Percentiles rank a stretch among this genome's conserved stretches.
These are phyloP conservation scores for Vicugna pacos DNA, from an alignment of 2,113 vertebrate genomes.

Conservation along the genomic window DNA sequence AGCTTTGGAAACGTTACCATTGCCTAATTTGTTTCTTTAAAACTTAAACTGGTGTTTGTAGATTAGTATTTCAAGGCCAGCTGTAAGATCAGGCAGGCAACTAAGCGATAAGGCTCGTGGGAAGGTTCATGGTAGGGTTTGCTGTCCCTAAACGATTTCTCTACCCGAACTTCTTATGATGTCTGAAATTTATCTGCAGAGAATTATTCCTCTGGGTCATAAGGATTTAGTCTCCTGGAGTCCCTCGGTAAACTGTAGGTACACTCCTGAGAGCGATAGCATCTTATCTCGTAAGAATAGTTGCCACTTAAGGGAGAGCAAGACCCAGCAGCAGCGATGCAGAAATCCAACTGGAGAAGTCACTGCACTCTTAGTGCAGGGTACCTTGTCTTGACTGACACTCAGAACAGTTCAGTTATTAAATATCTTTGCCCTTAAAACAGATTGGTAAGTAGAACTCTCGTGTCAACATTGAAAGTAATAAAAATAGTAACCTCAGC, in stretches of 20 bases:
- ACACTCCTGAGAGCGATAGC: not conserved
- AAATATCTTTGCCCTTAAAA: conserved; percentile 33
- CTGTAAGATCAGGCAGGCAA: not conserved
- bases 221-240: conserved; percentile 31
- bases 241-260: not conserved
- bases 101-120: not conserved
- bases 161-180: conserved; percentile 3
- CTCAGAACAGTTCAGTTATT: not conserved
- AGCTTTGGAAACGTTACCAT: not conserved
- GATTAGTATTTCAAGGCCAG: not conserved
- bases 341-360: not conserved
- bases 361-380: not conserved
- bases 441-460: conserved; percentile 16
- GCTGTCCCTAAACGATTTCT: not conserved
- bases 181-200: conserved; percentile 7
- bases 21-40: not conserved
- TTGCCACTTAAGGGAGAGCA: not conserved
- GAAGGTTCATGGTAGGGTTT: not conserved
- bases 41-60: not conserved
- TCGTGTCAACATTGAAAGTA: not conserved
- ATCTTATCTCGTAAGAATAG: conserved; percentile 42
- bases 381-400: not conserved
- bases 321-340: not conserved
- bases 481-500: not conserved
- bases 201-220: not conserved